These are phyloP conservation scores for Drosophila watanabei DNA, from an alignment of 1,140 invertebrate species.

Conservation along the genomic window DNA sequence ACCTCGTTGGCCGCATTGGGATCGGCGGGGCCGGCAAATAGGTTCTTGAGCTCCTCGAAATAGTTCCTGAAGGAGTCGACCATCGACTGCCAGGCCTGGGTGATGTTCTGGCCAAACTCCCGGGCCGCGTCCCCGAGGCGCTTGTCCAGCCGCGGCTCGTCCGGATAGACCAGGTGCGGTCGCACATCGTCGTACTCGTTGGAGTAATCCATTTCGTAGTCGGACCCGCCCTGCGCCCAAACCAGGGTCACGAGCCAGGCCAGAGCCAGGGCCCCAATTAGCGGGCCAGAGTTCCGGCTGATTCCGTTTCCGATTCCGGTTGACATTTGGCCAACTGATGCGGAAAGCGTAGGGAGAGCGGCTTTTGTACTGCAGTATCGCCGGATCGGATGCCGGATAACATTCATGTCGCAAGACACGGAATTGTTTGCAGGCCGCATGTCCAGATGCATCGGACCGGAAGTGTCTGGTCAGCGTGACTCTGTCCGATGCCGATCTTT, in stretches of 20 bases:
- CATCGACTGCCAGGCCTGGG: conserved; percentile 67
- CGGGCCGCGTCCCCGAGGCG: conserved; percentile 47
- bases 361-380: conserved; percentile 52
- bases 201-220: conserved; percentile 60
- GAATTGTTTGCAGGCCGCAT: conserved; percentile 8
- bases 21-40: conserved; percentile 34
- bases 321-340: conserved; percentile 58
- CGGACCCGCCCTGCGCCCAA: conserved; percentile 11
- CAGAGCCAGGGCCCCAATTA: conserved; percentile 11
- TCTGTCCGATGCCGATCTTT: conserved; percentile 2
- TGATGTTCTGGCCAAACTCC: conserved; percentile 52
- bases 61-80: conserved; percentile 58
- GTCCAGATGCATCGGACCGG: conserved; percentile 10
- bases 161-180: conserved; percentile 60
- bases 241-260: neutral
- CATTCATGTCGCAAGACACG: neutral
- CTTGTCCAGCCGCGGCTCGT: conserved; percentile 61
- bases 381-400: neutral
- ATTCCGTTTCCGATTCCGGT: conserved; percentile 18
- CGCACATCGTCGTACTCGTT: conserved; percentile 74
- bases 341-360: neutral
- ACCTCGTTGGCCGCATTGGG: conserved; percentile 21
- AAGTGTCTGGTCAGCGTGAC: conserved; percentile 32
- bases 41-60: conserved; percentile 50
- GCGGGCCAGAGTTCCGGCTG: neutral